These are phyloP conservation scores for Deroplatys truncata DNA, from an alignment of 2,888 invertebrate species.

Conservation along the genomic window DNA sequence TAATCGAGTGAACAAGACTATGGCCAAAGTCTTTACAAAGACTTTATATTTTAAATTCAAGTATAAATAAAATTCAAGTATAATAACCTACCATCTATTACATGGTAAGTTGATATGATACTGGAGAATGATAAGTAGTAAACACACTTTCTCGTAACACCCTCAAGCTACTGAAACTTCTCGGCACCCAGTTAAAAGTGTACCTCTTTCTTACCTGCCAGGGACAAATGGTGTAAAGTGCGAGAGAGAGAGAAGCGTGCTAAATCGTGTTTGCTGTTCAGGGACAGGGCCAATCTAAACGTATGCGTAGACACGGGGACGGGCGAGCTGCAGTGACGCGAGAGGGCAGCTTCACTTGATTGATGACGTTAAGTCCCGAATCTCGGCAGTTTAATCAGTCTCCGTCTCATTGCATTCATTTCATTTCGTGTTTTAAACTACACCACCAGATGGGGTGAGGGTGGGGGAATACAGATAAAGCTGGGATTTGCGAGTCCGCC, in stretches of 20 bases:
- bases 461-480: not conserved
- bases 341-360: not conserved
- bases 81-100: too few relatives aligned
- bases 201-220: not conserved
- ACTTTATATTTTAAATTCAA: too few relatives aligned
- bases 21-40: too few relatives aligned
- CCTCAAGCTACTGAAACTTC: too few relatives aligned
- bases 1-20: too few relatives aligned
- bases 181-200: not conserved
- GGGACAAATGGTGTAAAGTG: not conserved
- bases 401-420: conserved; percentile 18
- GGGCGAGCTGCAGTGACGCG: not conserved
- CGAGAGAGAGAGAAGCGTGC: not conserved
- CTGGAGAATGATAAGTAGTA: too few relatives aligned
- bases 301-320: conserved; percentile 20
- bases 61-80: too few relatives aligned
- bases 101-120: too few relatives aligned
- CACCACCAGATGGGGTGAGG: not conserved
- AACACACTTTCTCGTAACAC: too few relatives aligned
- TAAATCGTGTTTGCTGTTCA: not conserved
- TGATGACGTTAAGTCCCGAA: conserved; percentile 14
- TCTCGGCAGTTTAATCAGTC: conserved; percentile 23
- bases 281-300: not conserved
- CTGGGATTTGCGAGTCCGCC: not conserved
- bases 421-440: conserved; percentile 14